These are phyloP conservation scores for Drosophila multiciliata DNA, from an alignment of 2,888 invertebrate genomes.

Conservation along the genomic window DNA sequence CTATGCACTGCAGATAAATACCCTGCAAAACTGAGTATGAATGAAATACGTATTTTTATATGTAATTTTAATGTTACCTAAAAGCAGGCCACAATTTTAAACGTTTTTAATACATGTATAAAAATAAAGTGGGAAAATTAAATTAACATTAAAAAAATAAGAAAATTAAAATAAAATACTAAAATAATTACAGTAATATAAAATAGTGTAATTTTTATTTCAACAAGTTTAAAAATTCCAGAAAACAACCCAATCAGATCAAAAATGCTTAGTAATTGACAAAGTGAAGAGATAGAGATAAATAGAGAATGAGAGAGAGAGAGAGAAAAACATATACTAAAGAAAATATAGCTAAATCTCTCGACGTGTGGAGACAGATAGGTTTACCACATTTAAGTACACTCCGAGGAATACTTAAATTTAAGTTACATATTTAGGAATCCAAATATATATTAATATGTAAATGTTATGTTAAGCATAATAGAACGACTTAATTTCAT, in stretches of 20 bases:
- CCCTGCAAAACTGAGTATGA: conserved; percentile 17
- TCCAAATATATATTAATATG: neutral
- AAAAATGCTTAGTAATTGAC: neutral
- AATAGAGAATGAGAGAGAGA: neutral
- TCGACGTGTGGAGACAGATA: neutral
- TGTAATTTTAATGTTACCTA: neutral
- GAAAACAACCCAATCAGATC: neutral
- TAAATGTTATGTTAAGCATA: neutral
- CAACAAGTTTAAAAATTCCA: neutral
- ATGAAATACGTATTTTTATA: conserved; percentile 6
- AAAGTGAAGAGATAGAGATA: neutral
- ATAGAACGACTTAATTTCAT: neutral
- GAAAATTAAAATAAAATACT: neutral
- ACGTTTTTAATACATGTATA: neutral
- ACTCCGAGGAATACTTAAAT: neutral
- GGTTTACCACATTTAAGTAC: neutral
- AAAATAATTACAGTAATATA: neutral
- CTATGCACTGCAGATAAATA: conserved; percentile 16
- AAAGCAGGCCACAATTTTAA: neutral
- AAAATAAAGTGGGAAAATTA: neutral
- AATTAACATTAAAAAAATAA: neutral
- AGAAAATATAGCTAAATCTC: neutral
- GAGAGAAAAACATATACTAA: neutral
- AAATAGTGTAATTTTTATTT: neutral
- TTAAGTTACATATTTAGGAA: neutral